Percentiles rank a stretch among this genome's conserved stretches.
Evolutionary conservation across 2,797 vertebrate genomes (phyloP).

Genomic region (Agapornis canus): DNA sequence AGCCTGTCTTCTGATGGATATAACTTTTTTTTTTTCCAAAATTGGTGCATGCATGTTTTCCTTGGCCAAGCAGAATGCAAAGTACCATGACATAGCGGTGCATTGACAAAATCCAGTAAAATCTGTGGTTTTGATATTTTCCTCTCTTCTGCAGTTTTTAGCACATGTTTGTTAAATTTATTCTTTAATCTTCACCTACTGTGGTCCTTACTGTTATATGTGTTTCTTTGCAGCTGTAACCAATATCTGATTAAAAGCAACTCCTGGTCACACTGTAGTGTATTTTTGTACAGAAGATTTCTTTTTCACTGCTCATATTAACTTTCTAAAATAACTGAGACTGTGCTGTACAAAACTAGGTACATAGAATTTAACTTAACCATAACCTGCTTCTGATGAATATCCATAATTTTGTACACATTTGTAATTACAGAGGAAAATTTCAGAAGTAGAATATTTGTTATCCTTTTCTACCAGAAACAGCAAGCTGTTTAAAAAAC

Average conservation of each 20-base stretch:
- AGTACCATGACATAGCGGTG: not conserved
- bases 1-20: not conserved
- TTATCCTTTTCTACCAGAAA: not conserved
- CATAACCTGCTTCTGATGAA: slow-evolving; percentile 8
- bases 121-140: not conserved
- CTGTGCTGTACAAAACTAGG: not conserved
- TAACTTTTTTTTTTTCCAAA: not conserved
- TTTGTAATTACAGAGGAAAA: slow-evolving; percentile 21
- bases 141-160: not conserved
- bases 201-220: not conserved
- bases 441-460: not conserved
- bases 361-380: not conserved
- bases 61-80: not conserved
- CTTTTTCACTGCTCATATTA: not conserved
- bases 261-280: not conserved
- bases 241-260: not conserved
- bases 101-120: not conserved
- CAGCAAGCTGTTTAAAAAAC: not conserved
- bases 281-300: not conserved
- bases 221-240: not conserved
- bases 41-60: not conserved
- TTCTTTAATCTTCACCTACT: not conserved
- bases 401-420: slow-evolving; percentile 37
- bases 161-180: not conserved
- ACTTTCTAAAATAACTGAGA: not conserved